Base-by-base conservation (phyloP, 1,140 invertebrate genomes). In the Leptestheria dahalacensis region DNA sequence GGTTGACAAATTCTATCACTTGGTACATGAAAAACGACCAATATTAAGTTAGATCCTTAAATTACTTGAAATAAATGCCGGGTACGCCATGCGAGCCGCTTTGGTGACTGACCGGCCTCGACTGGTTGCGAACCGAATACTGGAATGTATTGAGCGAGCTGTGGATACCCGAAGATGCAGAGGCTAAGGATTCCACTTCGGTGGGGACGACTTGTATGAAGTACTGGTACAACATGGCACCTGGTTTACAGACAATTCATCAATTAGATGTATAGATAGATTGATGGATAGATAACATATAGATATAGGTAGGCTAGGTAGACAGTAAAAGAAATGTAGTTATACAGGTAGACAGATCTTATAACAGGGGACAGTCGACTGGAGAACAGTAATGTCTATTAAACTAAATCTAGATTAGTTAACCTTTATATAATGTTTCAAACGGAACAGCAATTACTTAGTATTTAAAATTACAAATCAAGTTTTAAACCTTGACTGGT, bases 131-230 rank as follows among this genome's bases (percentile, higher is more conserved):
- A 0, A 94, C 91, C 51, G 91, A 89, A 70, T 94, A 97, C 69
- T 96, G 91, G 69, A 85, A 96, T 10, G 91, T 91, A 69, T 85
- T 84, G 23, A 82, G 77, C 3, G 53, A 55, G 6, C 58, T 29
- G 21, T 52, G 51, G 20, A 60, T 60, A 77, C 77, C 33, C 73
- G 77, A 48, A 83, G 71, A 64, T 64, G 69, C 65, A 25, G 65
- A 65, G 62, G 62, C 65, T 56, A 68, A 68, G 2, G 87, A 88
- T 62, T 86, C 77, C 9, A 97, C 85, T 69, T 90, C 85, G 11
- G 93, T 96, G 25, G 91, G 89, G 18, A 97, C 91, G n/a, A 96
- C 84, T 77, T 95, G 86, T 48, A 97, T 78, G 67, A 94, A 96
- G 74, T 97, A 97, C 68, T 96, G 91, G 72, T 84, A 94, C 20